phyloP scores from a whole-genome alignment of 1,140 invertebrate genomes.

The Sinonovacula constricta region DNA sequence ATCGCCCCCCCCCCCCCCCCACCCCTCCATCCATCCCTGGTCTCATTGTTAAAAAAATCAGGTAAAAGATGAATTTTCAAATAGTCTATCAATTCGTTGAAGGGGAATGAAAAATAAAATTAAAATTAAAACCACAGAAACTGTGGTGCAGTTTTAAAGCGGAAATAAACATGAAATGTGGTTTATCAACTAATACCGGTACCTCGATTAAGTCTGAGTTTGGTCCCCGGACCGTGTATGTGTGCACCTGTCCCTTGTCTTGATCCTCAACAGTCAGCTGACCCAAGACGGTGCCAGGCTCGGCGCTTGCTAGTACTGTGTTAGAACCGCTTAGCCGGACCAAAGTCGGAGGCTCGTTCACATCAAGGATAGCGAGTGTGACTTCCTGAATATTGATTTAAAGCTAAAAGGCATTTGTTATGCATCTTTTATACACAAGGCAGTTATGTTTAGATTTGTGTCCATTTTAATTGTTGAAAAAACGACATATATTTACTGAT shows the following conservation, averaged over 20 bases:
- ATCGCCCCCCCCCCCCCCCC: no score
- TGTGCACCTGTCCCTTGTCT: constrained; percentile 59
- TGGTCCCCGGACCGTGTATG: constrained; percentile 50
- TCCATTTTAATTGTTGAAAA: not conserved
- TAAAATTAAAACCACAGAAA: no score
- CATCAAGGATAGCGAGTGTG: constrained; percentile 52
- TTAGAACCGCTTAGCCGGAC: constrained; percentile 58
- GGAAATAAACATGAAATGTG: no score
- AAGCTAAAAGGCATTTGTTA: not conserved
- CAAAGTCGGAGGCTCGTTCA: constrained; percentile 63
- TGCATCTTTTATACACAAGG: not conserved
- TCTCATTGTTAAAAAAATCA: no score
- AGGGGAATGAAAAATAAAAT: no score
- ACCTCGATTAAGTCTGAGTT: constrained; percentile 65
- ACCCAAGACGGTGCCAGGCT: constrained; percentile 50
- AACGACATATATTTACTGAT: not conserved
- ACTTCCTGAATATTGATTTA: constrained; percentile 43
- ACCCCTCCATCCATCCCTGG: no score
- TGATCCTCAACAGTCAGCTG: constrained; percentile 55
- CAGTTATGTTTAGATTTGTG: not conserved
- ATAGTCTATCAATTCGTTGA: no score
- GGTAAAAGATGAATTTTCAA: no score
- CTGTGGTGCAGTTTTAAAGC: no score
- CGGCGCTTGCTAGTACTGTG: constrained; percentile 50
- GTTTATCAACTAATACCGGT: not conserved